Evolutionary conservation across 2,888 invertebrate species (phyloP).

Genomic region (Brachylomia viminalis): DNA sequence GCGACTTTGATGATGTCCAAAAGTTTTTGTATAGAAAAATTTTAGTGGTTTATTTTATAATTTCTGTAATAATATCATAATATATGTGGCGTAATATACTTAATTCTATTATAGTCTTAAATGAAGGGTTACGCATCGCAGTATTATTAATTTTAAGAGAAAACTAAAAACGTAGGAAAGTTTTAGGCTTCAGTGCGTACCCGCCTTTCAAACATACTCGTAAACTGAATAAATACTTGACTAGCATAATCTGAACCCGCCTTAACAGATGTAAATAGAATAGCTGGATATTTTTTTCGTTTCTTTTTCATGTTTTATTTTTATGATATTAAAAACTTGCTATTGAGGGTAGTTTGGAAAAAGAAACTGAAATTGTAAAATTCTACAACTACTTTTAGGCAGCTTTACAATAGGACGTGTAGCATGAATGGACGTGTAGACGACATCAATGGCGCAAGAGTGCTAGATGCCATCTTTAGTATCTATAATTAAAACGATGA

Average conservation of each 20-base stretch:
- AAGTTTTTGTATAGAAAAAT: not conserved
- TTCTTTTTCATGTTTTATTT: slow-evolving; percentile 22
- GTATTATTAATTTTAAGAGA: not conserved
- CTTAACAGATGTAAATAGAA: slow-evolving; percentile 47
- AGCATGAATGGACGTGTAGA: not conserved
- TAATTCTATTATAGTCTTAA: not conserved
- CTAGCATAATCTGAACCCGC: slow-evolving; percentile 44
- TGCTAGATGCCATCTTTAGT: not conserved
- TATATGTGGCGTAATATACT: not conserved
- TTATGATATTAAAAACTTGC: slow-evolving; percentile 28
- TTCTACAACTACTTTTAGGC: not conserved
- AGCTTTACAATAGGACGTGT: not conserved
- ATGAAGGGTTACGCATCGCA: not conserved
- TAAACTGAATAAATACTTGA: slow-evolving; percentile 52
- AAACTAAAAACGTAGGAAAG: not conserved
- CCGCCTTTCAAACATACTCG: slow-evolving; percentile 40
- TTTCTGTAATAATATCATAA: not conserved
- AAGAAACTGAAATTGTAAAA: not conserved
- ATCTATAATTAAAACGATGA: too few species aligned
- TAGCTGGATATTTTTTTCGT: slow-evolving; percentile 14
- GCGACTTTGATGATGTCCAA: too few species aligned
- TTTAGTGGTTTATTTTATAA: not conserved
- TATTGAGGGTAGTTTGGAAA: slow-evolving; percentile 5
- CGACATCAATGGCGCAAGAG: not conserved
- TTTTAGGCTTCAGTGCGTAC: slow-evolving; percentile 24